A percentile compares a stretch with the other conserved stretches of the same genome.
These are phyloP conservation scores for Antigone vipio DNA, from an alignment of 2,113 vertebrate species.

Conservation along the genomic window DNA sequence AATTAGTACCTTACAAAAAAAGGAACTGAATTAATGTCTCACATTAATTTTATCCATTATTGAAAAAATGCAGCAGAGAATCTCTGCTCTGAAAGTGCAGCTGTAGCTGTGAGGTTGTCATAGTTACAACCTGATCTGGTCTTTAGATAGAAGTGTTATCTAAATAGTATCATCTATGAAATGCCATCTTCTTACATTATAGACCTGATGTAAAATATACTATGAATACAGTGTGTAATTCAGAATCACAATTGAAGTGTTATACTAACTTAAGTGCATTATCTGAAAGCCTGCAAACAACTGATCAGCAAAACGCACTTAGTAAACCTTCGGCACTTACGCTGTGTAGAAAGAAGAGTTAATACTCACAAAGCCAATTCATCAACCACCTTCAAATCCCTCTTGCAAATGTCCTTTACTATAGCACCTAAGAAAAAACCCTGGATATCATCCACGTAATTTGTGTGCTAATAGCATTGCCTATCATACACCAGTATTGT, in stretches of 20 bases:
- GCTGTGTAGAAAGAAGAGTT: background rate
- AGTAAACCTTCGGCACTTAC: rapidly evolving
- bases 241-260: background rate
- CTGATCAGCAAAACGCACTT: background rate
- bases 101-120: background rate
- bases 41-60: background rate
- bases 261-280: background rate
- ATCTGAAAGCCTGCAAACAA: background rate
- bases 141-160: background rate
- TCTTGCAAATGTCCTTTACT: background rate
- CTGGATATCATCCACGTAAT: background rate
- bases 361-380: background rate
- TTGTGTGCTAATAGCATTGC: background rate
- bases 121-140: background rate
- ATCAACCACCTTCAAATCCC: background rate
- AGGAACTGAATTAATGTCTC: background rate
- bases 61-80: background rate
- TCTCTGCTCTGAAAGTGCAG: background rate
- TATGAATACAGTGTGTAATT: rapidly evolving
- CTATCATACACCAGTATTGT: background rate
- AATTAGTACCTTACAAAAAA: background rate
- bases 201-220: background rate
- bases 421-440: background rate
- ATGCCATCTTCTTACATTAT: background rate
- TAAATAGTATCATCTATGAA: background rate